Evolutionary conservation across 2,888 invertebrate genomes (phyloP).

Genomic region (Ceramica pisi): DNA sequence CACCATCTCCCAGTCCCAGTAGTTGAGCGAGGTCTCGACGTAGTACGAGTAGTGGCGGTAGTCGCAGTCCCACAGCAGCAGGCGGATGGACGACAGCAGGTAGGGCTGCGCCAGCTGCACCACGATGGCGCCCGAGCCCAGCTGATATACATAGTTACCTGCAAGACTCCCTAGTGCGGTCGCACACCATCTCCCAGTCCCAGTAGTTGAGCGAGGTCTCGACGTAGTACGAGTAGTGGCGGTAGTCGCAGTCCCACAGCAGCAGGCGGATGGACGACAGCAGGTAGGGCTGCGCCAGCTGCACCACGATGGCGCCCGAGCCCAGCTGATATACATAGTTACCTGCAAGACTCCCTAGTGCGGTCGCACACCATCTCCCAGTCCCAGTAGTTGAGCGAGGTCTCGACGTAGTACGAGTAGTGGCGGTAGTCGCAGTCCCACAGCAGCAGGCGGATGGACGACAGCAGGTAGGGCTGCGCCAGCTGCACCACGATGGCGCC

Average conservation of each 20-base stretch:
- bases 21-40: constrained; percentile 98
- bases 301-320: no score
- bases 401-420: constrained; percentile 99
- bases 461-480: constrained; percentile 98
- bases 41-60: constrained; percentile 98
- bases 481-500: constrained; percentile 98
- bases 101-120: constrained; percentile 99
- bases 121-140: constrained; percentile 98
- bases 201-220: constrained; percentile 98
- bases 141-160: constrained; percentile 89
- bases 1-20: constrained; percentile 97
- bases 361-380: constrained; percentile 98
- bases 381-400: constrained; percentile 97
- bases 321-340: not conserved
- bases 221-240: constrained; percentile 98
- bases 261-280: constrained; percentile 97
- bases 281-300: no score
- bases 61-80: constrained; percentile 99
- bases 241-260: constrained; percentile 99
- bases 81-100: constrained; percentile 96
- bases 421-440: constrained; percentile 99
- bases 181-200: constrained; percentile 97
- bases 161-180: constrained; percentile 96
- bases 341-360: constrained; percentile 94
- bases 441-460: constrained; percentile 96